phyloP scores from a whole-genome alignment of 2,113 vertebrate species.

The Phrynosoma platyrhinos region DNA sequence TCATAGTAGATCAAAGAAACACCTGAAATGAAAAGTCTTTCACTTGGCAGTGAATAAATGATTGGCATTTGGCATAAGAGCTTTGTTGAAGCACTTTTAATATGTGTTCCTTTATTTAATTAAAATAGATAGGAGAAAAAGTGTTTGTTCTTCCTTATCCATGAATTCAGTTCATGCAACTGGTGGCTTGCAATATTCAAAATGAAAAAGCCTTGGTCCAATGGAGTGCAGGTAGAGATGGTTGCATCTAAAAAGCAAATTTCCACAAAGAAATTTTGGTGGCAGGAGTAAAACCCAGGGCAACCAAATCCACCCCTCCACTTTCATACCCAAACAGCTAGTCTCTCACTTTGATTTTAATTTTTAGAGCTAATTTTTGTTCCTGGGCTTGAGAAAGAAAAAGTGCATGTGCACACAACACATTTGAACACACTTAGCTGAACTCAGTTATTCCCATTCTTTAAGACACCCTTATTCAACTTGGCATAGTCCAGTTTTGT shows the following conservation, averaged over 20 bases:
- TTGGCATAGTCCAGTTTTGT: no score
- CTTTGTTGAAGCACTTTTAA: constrained; percentile 11
- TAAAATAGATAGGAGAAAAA: background rate
- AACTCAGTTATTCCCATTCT: no score
- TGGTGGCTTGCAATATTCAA: background rate
- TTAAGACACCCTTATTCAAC: no score
- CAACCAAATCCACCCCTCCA: background rate
- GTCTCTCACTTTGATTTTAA: background rate
- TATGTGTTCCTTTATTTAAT: background rate
- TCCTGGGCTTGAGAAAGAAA: background rate
- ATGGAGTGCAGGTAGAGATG: background rate
- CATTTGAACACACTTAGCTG: background rate
- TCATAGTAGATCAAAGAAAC: constrained; percentile 37
- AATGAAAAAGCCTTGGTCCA: background rate
- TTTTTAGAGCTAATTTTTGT: background rate
- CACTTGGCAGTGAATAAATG: constrained; percentile 32
- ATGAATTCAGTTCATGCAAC: background rate
- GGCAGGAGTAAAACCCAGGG: background rate
- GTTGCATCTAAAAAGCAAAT: background rate
- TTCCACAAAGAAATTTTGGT: background rate
- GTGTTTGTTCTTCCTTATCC: constrained; percentile 19
- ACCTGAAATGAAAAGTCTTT: constrained; percentile 48
- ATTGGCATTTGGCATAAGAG: constrained; percentile 21
- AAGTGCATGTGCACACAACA: background rate
- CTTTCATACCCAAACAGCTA: background rate